Percentiles rank a stretch among this genome's conserved stretches.
These are phyloP conservation scores for Drosophila emarginata DNA, from an alignment of 2,888 invertebrate genomes.

Conservation along the genomic window DNA sequence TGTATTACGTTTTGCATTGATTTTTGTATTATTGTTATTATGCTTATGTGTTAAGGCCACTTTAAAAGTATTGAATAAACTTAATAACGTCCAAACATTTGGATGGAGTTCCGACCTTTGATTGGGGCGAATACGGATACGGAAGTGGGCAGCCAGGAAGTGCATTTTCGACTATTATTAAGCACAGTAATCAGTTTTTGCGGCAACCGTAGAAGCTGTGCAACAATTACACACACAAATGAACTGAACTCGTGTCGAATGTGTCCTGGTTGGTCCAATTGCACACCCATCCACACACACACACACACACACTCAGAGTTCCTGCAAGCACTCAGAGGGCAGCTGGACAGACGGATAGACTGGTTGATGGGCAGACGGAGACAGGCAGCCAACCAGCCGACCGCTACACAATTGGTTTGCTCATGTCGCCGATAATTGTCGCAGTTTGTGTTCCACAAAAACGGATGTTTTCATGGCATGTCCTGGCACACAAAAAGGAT, in stretches of 20 bases:
- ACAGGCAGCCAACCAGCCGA: constrained; percentile 16
- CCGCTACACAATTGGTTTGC: constrained; percentile 68
- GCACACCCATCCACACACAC: constrained; percentile 52
- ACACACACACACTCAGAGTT: constrained; percentile 10
- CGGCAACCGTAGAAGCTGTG: constrained; percentile 33
- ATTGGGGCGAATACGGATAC: background rate
- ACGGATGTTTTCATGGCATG: constrained; percentile 51
- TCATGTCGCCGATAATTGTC: constrained; percentile 77
- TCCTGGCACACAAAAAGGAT: background rate
- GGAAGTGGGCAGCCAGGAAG: constrained; percentile 1
- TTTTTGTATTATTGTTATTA: constrained; percentile 23
- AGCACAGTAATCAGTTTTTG: constrained; percentile 65
- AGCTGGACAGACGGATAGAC: background rate
- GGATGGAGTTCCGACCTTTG: background rate
- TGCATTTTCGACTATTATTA: constrained; percentile 39
- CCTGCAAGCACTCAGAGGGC: background rate
- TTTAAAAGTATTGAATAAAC: constrained; percentile 72
- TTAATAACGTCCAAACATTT: constrained; percentile 59
- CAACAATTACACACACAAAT: constrained; percentile 66
- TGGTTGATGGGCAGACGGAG: constrained; percentile 3
- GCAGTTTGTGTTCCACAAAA: constrained; percentile 62
- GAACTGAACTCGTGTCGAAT: constrained; percentile 12
- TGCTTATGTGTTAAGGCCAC: constrained; percentile 53
- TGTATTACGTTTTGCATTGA: constrained; percentile 37
- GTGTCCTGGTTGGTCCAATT: constrained; percentile 11